Conservation (phyloP, 53 echinoderm and acorn worm genomes). For the Luidia sarsii region DNA sequence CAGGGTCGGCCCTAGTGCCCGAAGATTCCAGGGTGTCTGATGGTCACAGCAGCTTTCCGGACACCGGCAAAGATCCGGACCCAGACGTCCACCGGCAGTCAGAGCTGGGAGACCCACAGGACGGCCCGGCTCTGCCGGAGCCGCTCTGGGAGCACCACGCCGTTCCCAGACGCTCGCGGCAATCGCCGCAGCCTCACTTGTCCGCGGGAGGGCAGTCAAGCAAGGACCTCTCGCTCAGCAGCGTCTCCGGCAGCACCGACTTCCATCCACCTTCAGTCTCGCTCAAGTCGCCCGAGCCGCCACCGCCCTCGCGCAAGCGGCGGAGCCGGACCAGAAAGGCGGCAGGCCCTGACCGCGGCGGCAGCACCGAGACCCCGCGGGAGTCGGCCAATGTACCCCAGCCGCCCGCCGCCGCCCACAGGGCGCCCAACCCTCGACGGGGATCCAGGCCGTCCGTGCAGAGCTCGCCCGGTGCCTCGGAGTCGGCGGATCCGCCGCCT, state of each 20-base stretch:
- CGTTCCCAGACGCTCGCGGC: neutral
- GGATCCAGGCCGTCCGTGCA: neutral
- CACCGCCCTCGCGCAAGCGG: neutral
- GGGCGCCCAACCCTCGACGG: neutral
- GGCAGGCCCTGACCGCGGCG: neutral
- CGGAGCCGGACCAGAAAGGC: neutral
- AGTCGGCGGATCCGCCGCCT: neutral
- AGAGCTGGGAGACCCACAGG: neutral
- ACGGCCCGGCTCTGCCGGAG: neutral
- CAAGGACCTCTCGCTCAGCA: constrained; percentile 11
- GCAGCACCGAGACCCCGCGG: neutral
- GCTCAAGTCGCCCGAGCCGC: constrained; percentile 15
- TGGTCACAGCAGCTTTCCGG: no score
- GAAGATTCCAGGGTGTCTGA: constrained; percentile 1
- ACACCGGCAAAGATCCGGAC: neutral
- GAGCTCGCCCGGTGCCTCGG: neutral
- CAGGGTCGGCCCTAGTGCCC: no score
- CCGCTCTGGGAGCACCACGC: neutral
- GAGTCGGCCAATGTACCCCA: constrained; percentile 11
- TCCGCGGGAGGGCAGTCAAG: neutral
- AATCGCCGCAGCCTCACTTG: constrained; percentile 2
- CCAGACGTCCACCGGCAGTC: neutral
- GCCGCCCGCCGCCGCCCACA: constrained; percentile 8
- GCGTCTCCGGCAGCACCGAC: constrained; percentile 28
- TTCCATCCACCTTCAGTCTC: constrained; percentile 1